Base-by-base conservation (phyloP, 2,888 invertebrate species). In the Lordiphosa andalusiaca region DNA sequence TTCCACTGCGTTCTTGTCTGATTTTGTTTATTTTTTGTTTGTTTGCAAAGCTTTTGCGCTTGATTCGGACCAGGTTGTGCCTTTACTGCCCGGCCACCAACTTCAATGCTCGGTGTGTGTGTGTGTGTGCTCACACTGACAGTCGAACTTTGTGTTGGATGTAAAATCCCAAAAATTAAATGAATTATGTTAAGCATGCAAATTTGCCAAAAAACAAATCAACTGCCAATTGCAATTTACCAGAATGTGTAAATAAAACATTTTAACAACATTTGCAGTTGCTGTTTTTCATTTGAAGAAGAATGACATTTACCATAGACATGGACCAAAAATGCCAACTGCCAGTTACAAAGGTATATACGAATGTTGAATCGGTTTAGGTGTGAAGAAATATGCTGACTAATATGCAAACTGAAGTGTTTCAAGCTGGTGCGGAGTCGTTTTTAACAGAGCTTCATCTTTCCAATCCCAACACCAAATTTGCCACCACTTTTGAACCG, bases 181-280 rank as follows among this genome's bases (percentile, higher is more conserved):
- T 64, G 47, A 66, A 64, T 64, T 64, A 66, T 65, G 66, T 64
- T 64, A 65, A 57, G 65, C 64, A 55, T 56, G 49, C 39, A 64
- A 64, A 62, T 62, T 63, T 63, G 37, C 46, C 49, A 40, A 42
- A 44, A 44, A 63, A 49, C 44, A 49, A 55, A 53, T 65, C 48
- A 67, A 67, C 65, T 60, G 67, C 47, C 60, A 67, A 52, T 66
- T 60, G 60, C 41, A 66, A 65, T 59, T 67, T 53, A 49, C 61
- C 37, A 19, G 41, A 12, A 53, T 6, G 30, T 50, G 62, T 48
- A 48, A 62, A 57, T 62, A 67, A 53, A 65, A 53, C 21, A 58
- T 59, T 51, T 63, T 38, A 39, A 64, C 38, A 63, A 50, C 49
- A 41, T 63, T 42, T 50, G 12, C 23, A 16, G 23, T 7, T 9